Base-by-base conservation (phyloP, 2,797 vertebrate genomes). In the Sternotherus odoratus region DNA sequence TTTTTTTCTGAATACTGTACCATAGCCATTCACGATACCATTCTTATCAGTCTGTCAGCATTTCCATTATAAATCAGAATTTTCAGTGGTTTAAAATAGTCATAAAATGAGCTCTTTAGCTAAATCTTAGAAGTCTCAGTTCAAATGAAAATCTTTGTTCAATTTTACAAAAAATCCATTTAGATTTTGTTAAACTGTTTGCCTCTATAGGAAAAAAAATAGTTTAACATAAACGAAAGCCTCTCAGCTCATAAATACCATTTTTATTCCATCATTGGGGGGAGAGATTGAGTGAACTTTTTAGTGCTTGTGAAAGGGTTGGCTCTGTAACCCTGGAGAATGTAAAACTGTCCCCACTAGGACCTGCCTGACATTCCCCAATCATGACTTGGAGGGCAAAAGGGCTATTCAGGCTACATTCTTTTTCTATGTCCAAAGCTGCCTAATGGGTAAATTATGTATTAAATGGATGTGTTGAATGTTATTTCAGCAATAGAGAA, bases 61-160 rank as follows among this genome's bases (percentile, higher is more conserved):
- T 80, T 95, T 89, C 28, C 33, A 54, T 74, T 85, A 84, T 28
- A 95, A 94, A 91, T 26, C 13, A 89, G 10, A 3, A 86, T 91
- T 93, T 95, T 91, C 39, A 89, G 63, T 88, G 9, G 26, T 86
- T 88, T 91, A 51, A 83, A 85, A 75, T 33, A 63, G 23, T 54
- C 80, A 86, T 15, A 83, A 90, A 77, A 24, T 12, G 51, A 1
- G 1, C 0, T 94, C 19, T 81, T 91, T 81, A 79, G 5, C 26
- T 30, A 28, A 92, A 48, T 7, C 12, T 81, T 77, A 54, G 5
- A 86, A 8, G 56, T 57, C 57, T 95, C n/a, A 83, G 46, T 6
- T 60, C 57, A 94, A 89, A 84, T 77, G 56, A 48, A 39, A 72
- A 72, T 79, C 54, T 53, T 79, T 60, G 74, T 24, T 89, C 49